Evolutionary conservation across 2,888 invertebrate species (phyloP), one percentile per base, ranked within the genome.

Genomic region (Dioctria rufipes): DNA sequence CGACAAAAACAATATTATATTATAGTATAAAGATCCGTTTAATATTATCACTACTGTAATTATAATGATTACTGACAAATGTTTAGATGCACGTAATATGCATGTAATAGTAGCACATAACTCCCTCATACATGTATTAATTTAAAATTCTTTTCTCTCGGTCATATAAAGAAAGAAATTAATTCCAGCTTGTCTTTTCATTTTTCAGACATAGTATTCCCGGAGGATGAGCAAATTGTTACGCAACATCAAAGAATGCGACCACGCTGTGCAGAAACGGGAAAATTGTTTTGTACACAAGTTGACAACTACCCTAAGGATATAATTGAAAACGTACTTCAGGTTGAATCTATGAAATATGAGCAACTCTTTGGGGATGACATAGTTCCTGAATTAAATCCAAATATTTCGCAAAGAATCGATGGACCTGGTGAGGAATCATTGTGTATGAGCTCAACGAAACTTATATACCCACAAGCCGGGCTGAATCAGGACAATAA

Each of bases 401-500:
- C 87, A 1, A 88, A 91, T 63, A 89, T 92, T 43, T 87, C 88
- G 2, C 90, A 91, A 81, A 88, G 92, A 9, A 88, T 91, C 79
- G 90, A 90, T 13, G 85, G 83, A 3, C 85, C 86, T 5, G 86
- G 85, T 2, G 89, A 90, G 77, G 85, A 89, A 25, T 89, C 89
- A 40, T 85, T 92, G 0, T 92, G 92, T 84, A 82, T 84, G 2
- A 90, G 89, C 58, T 84, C 83, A 3, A 87, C 89, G 84, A 81
- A 84, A 13, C 80, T 93, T 0, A 89, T 93, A 9, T 92, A 90
- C 83, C 95, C 95, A 0, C 90, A 92, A 87, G 89, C 90, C 0
- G 94, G 92, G 0, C 87, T 90, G 80, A 93, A 92, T 77, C 89
- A 90, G 82, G 89, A 92, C n/a, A 91, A 91, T 9, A 90, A 92